These are phyloP conservation scores for Dipodomys stephensi DNA, from an alignment of 2,113 vertebrate species.

Conservation along the genomic window DNA sequence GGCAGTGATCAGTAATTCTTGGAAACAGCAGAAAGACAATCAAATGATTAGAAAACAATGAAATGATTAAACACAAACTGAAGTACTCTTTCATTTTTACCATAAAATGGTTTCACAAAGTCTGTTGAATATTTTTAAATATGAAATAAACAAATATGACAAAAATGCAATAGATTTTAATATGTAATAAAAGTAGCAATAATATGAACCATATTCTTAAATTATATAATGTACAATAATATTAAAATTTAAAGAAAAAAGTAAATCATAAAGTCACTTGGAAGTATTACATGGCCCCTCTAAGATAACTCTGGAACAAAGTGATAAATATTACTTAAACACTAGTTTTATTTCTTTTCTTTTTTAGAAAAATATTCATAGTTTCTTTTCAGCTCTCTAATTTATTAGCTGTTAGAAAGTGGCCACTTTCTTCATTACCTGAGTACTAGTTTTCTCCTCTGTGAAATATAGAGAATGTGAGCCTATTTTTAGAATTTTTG, in stretches of 20 bases:
- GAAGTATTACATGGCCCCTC: background rate
- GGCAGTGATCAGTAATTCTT: background rate
- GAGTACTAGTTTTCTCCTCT: background rate
- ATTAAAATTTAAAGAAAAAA: background rate
- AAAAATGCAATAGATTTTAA: background rate
- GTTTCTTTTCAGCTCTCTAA: background rate
- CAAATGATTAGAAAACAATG: background rate
- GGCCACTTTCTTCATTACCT: background rate
- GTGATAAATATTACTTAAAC: background rate
- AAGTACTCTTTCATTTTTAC: background rate
- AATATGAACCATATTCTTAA: background rate
- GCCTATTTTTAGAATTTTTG: background rate
- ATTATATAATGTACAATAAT: background rate
- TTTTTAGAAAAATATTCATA: background rate
- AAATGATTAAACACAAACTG: background rate
- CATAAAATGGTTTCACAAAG: background rate
- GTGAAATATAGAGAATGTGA: background rate
- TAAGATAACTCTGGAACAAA: background rate
- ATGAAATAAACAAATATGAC: background rate
- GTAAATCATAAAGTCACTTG: background rate
- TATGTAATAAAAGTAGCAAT: background rate
- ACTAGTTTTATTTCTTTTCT: background rate
- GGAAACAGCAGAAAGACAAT: background rate
- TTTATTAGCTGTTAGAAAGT: background rate
- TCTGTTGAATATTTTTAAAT: background rate